A percentile compares a stretch with the other conserved stretches of the same genome.
phyloP scores from a whole-genome alignment of 35 echinoderm and acorn worm species.

The Diadema setosum region DNA sequence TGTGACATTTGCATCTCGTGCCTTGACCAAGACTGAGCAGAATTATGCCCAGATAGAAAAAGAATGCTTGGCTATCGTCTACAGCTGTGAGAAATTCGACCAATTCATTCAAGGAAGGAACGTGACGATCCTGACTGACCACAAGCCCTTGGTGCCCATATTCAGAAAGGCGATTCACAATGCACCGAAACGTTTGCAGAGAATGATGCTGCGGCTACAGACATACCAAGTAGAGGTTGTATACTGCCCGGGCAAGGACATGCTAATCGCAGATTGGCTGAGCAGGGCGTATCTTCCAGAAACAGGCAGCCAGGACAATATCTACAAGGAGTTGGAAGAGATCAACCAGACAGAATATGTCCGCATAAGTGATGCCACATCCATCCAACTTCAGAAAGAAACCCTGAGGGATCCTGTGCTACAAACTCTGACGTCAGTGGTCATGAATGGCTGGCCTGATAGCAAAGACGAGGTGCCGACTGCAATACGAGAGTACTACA shows the following conservation, averaged over 20 bases:
- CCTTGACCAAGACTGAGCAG: neutral
- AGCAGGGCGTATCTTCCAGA: conserved; percentile 25
- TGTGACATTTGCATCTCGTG: conserved; percentile 22
- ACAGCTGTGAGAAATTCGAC: conserved; percentile 29
- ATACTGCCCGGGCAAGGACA: conserved; percentile 39
- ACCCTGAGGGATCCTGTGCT: no score
- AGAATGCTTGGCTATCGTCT: conserved; percentile 35
- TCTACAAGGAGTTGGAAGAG: no score
- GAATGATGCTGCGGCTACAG: conserved; percentile 60
- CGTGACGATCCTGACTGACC: conserved; percentile 51
- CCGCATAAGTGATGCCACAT: no score
- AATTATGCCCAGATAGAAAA: conserved; percentile 56
- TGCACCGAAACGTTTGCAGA: conserved; percentile 68
- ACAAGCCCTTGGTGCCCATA: conserved; percentile 63
- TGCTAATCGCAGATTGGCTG: conserved; percentile 64
- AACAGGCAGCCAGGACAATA: no score
- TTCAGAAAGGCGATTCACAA: conserved; percentile 42
- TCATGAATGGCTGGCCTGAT: no score
- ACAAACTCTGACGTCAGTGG: no score
- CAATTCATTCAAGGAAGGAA: conserved; percentile 36
- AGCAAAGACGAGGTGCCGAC: no score
- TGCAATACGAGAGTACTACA: no score
- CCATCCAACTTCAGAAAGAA: no score
- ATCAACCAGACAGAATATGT: no score
- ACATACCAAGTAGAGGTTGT: conserved; percentile 53